These are phyloP conservation scores for Rhea americana DNA, from an alignment of 2,113 vertebrate genomes.

Conservation along the genomic window DNA sequence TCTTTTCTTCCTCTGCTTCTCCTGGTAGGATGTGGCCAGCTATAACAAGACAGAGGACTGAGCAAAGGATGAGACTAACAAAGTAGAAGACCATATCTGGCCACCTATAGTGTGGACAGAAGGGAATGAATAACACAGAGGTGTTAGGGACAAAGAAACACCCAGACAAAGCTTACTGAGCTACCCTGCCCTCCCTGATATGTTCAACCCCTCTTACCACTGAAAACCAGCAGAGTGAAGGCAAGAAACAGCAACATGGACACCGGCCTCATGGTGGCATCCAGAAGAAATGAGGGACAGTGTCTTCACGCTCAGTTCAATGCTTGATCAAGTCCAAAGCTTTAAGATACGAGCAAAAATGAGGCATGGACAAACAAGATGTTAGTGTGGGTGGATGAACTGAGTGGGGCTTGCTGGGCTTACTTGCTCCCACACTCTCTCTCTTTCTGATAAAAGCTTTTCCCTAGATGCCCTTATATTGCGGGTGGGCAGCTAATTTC, in stretches of 20 bases:
- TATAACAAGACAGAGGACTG: background rate
- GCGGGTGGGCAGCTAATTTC: slow-evolving; percentile 55
- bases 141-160: background rate
- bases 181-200: background rate
- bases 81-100: background rate
- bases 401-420: background rate
- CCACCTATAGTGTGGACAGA: background rate
- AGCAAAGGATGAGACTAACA: background rate
- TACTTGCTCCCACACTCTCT: background rate
- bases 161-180: background rate
- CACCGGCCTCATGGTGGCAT: background rate
- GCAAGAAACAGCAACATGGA: background rate
- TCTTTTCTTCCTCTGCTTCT: background rate
- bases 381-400: background rate
- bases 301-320: background rate
- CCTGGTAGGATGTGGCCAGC: background rate
- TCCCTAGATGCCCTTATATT: slow-evolving; percentile 49
- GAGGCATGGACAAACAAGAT: background rate
- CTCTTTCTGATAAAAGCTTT: slow-evolving; percentile 23
- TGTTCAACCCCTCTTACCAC: slow-evolving; percentile 46
- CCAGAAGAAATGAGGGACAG: background rate
- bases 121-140: background rate
- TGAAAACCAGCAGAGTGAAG: background rate
- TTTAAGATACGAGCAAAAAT: background rate
- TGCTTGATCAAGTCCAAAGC: background rate